Evolutionary conservation across 2,113 vertebrate genomes (phyloP).

Genomic region (Sapayoa aenigma): DNA sequence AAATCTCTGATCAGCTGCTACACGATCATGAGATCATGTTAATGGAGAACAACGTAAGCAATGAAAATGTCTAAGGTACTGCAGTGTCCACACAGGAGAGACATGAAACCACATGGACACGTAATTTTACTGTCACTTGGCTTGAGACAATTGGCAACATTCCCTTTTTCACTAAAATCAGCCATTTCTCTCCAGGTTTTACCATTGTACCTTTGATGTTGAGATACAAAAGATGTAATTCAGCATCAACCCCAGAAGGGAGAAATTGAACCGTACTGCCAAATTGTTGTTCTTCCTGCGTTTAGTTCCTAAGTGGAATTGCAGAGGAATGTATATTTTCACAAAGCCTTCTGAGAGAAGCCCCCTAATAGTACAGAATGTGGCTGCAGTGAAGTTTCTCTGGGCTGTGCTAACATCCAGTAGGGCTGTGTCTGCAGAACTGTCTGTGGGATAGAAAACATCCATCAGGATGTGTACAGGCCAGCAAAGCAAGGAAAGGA

Average conservation of each 20-base stretch:
- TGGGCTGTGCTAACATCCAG: background rate
- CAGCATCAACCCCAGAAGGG: background rate
- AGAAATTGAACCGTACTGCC: background rate
- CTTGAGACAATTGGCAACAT: background rate
- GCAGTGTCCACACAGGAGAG: background rate
- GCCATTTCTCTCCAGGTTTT: background rate
- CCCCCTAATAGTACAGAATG: background rate
- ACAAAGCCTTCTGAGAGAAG: background rate
- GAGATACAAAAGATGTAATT: background rate
- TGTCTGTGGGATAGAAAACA: background rate
- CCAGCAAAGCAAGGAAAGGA: background rate
- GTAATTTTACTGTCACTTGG: background rate
- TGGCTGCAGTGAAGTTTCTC: background rate
- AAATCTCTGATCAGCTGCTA: background rate
- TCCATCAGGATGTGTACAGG: background rate
- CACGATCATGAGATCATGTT: background rate
- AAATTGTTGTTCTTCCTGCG: background rate
- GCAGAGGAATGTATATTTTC: background rate
- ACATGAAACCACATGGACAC: background rate
- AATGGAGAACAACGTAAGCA: background rate
- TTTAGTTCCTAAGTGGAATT: background rate
- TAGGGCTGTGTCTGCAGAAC: background rate
- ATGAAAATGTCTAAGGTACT: background rate
- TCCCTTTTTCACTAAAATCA: background rate
- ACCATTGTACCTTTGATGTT: background rate